A percentile compares a stretch with the other conserved stretches of the same genome.
These are phyloP conservation scores for Drosophila conformis DNA, from an alignment of 2,888 invertebrate species.

Conservation along the genomic window DNA sequence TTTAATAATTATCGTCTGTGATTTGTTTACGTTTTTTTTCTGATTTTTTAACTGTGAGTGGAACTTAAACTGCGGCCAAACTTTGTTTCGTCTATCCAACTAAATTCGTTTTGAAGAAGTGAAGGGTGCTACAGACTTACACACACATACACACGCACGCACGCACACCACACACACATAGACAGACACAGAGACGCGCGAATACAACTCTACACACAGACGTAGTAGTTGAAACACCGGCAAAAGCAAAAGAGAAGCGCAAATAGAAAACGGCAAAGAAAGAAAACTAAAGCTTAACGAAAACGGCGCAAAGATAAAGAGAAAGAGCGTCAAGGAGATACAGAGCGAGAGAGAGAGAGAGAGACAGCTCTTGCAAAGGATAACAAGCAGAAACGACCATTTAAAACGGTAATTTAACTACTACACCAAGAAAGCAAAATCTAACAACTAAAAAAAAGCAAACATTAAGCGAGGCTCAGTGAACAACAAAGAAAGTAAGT, in stretches of 20 bases:
- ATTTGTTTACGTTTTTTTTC: slow-evolving; percentile 73
- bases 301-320: slow-evolving; percentile 15
- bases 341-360: background rate
- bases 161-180: slow-evolving; percentile 5
- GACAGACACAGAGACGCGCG: slow-evolving; percentile 2
- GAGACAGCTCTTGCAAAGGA: slow-evolving; percentile 37
- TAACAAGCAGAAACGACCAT: slow-evolving; percentile 50
- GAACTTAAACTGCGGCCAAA: slow-evolving; percentile 43
- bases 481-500: slow-evolving; percentile 73
- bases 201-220: slow-evolving; percentile 22
- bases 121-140: slow-evolving; percentile 64
- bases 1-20: slow-evolving; percentile 55
- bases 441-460: slow-evolving; percentile 22
- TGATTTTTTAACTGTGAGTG: slow-evolving; percentile 71
- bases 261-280: slow-evolving; percentile 43
- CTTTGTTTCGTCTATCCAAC: slow-evolving; percentile 37
- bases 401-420: slow-evolving; percentile 53
- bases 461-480: slow-evolving; percentile 28
- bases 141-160: slow-evolving; percentile 21
- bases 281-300: slow-evolving; percentile 27
- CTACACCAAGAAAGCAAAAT: slow-evolving; percentile 2
- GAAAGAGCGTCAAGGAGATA: slow-evolving; percentile 3
- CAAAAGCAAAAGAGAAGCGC: slow-evolving; percentile 55
- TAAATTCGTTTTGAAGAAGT: slow-evolving; percentile 65
- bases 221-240: slow-evolving; percentile 65